Percentiles rank a stretch among this genome's conserved stretches.
Conservation (phyloP, 2,113 vertebrate species). For the Chauna torquata region DNA sequence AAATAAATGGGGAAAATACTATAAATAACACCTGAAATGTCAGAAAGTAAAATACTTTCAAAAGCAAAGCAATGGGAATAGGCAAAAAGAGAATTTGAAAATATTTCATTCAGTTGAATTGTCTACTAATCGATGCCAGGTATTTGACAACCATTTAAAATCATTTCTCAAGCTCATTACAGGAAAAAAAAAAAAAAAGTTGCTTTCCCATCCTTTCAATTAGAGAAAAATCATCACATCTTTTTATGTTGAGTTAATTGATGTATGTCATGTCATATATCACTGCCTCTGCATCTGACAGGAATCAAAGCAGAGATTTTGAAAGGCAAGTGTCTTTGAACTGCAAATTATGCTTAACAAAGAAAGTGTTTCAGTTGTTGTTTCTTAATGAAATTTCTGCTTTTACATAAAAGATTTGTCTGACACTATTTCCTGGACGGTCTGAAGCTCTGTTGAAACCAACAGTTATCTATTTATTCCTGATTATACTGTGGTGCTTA, state of each 20-base stretch:
- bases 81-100: not conserved
- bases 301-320: slow-evolving; percentile 38
- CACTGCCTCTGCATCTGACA: not conserved
- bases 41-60: not conserved
- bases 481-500: not conserved
- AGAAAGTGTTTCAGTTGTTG: slow-evolving; percentile 1
- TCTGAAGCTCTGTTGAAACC: not conserved
- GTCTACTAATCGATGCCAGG: not conserved
- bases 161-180: not conserved
- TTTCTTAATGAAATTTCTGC: not conserved
- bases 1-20: not conserved
- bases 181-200: not conserved
- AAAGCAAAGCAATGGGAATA: not conserved
- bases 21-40: not conserved
- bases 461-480: not conserved
- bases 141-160: not conserved
- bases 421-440: not conserved
- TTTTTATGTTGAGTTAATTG: not conserved
- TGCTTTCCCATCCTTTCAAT: not conserved
- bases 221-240: not conserved
- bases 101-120: not conserved
- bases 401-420: not conserved
- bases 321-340: slow-evolving; percentile 21
- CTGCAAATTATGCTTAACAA: slow-evolving; percentile 17
- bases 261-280: not conserved